Evolutionary conservation across 2,797 vertebrate species (phyloP), one percentile per base, ranked within the genome.

Genomic region (Prionace glauca): DNA sequence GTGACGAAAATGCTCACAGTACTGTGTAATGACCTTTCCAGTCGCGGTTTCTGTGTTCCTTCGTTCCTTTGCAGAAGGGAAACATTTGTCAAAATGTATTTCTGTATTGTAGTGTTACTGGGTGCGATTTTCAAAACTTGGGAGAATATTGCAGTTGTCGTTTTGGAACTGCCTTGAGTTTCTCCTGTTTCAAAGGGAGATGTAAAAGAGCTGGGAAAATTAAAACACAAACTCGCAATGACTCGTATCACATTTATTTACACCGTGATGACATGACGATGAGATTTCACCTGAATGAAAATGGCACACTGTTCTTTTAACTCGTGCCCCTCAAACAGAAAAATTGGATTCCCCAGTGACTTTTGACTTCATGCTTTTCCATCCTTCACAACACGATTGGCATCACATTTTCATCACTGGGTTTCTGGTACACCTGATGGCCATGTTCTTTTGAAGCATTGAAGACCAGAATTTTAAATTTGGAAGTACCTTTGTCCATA

Each of bases 1-100:
- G 71, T 95, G 71, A 77, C 93, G 12, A 95, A 77, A 72, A 95
- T 95, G 71, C 71, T 95, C 32, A 74, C 71, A 77, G 36, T 5
- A 10, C 67, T 50, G 26, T 95, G 71, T 77, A 95, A 77, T 95
- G 93, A 26, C 36, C 93, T 95, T 94, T 95, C 3, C 14, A 50
- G 8, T 74, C 69, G 14, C 56, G 24, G 69, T 29, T 95, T 50
- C 29, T 95, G 45, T 56, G 29, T 20, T 95, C 93, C 26, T 74
- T 95, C 14, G 72, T 56, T 29, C 62, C 14, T 50, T 41, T 50
- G 71, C 29, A 95, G 20, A 45, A 95, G 29, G 32, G 93, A 77
- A n/a, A 8, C 18, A 95, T 74, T 95, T 95, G 71, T 74, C 69
- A 60, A 77, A 72, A 8, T 56, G 11, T 56, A 77, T 74, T 74